Evolutionary conservation across 2,113 vertebrate species (phyloP), one percentile per base, ranked within the genome.

Genomic region (Tapirus terrestris): DNA sequence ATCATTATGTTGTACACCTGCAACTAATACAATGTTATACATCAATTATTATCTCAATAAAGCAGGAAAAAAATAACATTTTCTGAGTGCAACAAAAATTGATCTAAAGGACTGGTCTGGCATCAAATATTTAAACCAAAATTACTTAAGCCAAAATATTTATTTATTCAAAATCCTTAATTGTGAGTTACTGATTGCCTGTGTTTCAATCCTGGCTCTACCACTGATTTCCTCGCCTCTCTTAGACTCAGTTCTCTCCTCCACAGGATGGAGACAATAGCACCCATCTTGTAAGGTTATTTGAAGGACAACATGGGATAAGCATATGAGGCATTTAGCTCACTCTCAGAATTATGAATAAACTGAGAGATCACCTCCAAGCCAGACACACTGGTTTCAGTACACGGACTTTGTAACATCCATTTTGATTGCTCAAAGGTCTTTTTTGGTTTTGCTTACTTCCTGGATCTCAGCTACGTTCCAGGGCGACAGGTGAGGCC

Each of bases 341-440:
- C 81, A 53, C 67, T 77, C 79, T 70, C 45, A 6, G 58, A 93
- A 58, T 56, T n/a, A 9, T 0, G n/a, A 29, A 51, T 33, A 72
- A 90, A 43, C 0, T 27, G 36, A 61, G 56, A 92, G 94, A 75
- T 84, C 72, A 61, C 60, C 94, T 85, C 88, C 94, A 65, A 81
- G 80, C 53, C 79, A 72, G 60, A 76, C 11, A 81, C 25, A 25
- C 39, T 29, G 67, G 72, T 76, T 92, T 94, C 85, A 84, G 58
- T 10, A 48, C 8, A 3, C 31, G 97, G 91, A 98, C 97, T 98
- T 97, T 98, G 96, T 73, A 77, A 96, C 60, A 81, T 53, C 33
- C 76, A 91, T 36, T 96, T 61, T 85, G 88, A 96, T 6, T 36
- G 97, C 68, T 82, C 98, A 98, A 97, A 98, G 96, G 96, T 98